Evolutionary conservation across 2,113 vertebrate genomes (phyloP).

Genomic region (Ivindomyrus marchei): DNA sequence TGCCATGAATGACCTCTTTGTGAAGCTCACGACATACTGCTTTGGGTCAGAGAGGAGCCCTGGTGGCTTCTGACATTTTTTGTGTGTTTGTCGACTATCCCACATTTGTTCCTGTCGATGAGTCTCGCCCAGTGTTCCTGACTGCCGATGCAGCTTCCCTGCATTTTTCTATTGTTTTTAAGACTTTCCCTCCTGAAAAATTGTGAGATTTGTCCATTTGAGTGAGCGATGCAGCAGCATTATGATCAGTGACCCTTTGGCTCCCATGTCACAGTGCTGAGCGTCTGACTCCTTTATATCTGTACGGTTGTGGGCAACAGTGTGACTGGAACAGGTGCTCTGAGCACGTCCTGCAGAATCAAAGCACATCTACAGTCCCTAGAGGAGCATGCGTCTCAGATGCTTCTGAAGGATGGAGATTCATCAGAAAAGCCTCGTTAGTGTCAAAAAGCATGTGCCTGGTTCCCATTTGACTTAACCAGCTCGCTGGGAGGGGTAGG

Average conservation of each 20-base stretch:
- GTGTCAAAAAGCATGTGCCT: slow-evolving; percentile 15
- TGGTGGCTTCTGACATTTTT: background rate
- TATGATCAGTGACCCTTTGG: background rate
- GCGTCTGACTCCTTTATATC: background rate
- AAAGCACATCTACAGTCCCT: background rate
- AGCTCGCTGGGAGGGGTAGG: slow-evolving; percentile 27
- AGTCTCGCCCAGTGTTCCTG: background rate
- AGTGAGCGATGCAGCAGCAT: background rate
- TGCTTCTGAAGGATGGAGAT: background rate
- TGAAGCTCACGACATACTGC: background rate
- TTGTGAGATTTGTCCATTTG: background rate
- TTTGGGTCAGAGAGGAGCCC: background rate
- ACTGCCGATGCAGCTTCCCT: background rate
- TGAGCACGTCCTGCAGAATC: background rate
- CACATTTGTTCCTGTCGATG: background rate
- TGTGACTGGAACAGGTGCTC: background rate
- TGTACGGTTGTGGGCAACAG: background rate
- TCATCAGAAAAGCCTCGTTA: slow-evolving; percentile 12
- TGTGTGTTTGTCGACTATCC: background rate
- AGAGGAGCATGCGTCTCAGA: slow-evolving; percentile 1
- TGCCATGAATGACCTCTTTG: background rate
- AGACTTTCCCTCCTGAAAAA: background rate
- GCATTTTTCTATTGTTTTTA: background rate
- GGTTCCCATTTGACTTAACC: slow-evolving; percentile 21
- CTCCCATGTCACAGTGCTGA: background rate